Conservation (phyloP, 2,888 invertebrate species). For the Incurvaria masculella region DNA sequence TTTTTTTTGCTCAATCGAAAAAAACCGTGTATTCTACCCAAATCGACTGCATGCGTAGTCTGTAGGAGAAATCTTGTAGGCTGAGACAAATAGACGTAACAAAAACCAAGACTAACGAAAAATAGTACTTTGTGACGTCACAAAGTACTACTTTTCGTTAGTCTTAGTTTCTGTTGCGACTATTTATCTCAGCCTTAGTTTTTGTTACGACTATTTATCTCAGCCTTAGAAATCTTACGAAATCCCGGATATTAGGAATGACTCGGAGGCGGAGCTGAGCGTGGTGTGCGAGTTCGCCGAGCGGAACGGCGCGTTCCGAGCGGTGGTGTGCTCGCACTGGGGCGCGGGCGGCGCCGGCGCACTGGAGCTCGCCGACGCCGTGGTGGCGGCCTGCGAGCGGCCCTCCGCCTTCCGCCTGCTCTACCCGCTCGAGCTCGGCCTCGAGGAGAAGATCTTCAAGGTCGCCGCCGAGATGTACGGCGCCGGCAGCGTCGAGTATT, state of each 20-base stretch:
- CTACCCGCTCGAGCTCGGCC: constrained; percentile 65
- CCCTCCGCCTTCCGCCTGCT: constrained; percentile 64
- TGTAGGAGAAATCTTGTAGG: too few species aligned
- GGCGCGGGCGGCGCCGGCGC: constrained; percentile 88
- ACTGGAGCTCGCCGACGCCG: constrained; percentile 78
- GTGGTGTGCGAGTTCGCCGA: constrained; percentile 70
- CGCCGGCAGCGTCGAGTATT: constrained; percentile 80
- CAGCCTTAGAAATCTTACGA: too few species aligned
- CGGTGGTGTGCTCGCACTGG: constrained; percentile 90
- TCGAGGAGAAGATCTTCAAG: constrained; percentile 82
- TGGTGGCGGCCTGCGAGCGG: constrained; percentile 71
- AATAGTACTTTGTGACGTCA: too few species aligned
- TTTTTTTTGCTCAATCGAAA: too few species aligned
- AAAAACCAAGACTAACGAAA: too few species aligned
- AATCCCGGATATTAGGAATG: constrained; percentile 77
- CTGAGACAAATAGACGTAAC: too few species aligned
- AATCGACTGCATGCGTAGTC: too few species aligned
- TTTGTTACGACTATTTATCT: too few species aligned
- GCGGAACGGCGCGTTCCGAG: constrained; percentile 81
- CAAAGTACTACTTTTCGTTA: too few species aligned
- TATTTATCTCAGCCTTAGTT: too few species aligned
- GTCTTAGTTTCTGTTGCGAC: too few species aligned
- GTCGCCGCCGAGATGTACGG: constrained; percentile 96
- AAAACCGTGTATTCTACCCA: too few species aligned
- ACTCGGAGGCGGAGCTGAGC: constrained; percentile 79